Conservation (phyloP, 1,140 invertebrate species). For the Latrodectus geometricus region DNA sequence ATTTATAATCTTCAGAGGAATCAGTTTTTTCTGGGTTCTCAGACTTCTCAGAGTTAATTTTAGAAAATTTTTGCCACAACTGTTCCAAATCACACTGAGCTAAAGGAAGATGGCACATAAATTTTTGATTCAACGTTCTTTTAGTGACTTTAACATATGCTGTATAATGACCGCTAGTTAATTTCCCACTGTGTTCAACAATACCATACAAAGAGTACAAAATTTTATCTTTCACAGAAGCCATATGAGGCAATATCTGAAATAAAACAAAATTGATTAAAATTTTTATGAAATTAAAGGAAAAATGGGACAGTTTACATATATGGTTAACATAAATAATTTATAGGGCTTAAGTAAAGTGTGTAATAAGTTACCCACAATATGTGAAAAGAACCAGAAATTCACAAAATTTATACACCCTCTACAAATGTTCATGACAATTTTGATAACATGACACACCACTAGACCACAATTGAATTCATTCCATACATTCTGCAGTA, state of each 20-base stretch:
- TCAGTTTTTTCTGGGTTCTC: background rate
- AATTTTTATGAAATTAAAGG: no score
- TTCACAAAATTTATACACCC: no score
- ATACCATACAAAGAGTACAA: conserved; percentile 94
- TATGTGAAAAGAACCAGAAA: no score
- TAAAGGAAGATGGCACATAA: conserved; percentile 66
- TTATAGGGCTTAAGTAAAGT: no score
- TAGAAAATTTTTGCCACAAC: conserved; percentile 63
- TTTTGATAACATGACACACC: no score
- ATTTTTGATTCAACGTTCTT: conserved; percentile 65
- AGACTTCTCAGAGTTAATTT: conserved; percentile 19
- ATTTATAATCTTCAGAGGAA: conserved; percentile 75
- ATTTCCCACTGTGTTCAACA: conserved; percentile 91
- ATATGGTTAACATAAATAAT: no score
- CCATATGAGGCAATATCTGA: conserved; percentile 74
- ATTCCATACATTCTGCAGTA: no score
- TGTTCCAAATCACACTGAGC: conserved; percentile 65
- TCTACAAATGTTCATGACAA: no score
- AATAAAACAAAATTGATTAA: conserved; percentile 2
- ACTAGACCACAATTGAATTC: no score
- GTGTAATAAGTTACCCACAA: no score
- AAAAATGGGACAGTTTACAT: no score
- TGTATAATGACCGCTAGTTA: conserved; percentile 95
- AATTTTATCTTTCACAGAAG: conserved; percentile 76
- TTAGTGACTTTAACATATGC: conserved; percentile 79